Percentiles rank a stretch among this genome's conserved stretches.
Evolutionary conservation across 2,888 invertebrate genomes (phyloP).

Genomic region (Beris chalybata): DNA sequence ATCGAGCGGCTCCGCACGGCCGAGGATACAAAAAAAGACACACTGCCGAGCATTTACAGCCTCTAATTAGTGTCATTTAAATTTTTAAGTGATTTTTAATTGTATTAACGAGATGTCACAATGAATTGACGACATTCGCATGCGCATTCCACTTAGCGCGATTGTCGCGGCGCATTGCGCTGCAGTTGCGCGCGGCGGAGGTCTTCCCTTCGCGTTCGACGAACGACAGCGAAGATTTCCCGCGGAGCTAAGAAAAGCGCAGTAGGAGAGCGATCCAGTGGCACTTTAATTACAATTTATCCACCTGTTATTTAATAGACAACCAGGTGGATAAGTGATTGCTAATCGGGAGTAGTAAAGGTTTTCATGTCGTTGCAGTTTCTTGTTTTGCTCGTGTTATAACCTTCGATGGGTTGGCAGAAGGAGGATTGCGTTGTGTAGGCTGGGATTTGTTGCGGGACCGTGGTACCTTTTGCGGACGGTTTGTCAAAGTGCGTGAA

Average conservation of each 20-base stretch:
- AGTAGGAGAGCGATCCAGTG: conserved; percentile 32
- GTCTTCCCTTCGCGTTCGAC: conserved; percentile 4
- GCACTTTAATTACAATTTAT: conserved; percentile 36
- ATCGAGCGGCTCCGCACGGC: conserved; percentile 11
- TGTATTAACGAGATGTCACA: conserved; percentile 40
- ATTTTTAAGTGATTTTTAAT: conserved; percentile 46
- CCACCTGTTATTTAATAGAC: conserved; percentile 34
- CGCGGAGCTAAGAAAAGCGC: conserved; percentile 20
- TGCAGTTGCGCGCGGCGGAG: neutral
- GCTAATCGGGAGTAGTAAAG: conserved; percentile 28
- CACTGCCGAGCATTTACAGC: conserved; percentile 36
- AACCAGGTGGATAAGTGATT: conserved; percentile 38
- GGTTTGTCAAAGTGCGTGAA: conserved; percentile 37
- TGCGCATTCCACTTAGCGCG: conserved; percentile 32
- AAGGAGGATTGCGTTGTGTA: conserved; percentile 15
- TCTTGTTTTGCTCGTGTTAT: conserved; percentile 10
- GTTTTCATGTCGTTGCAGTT: conserved; percentile 16
- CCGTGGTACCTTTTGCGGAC: neutral
- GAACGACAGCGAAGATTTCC: neutral
- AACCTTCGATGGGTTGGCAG: conserved; percentile 19
- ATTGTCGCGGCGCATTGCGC: conserved; percentile 12
- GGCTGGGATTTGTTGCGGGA: neutral
- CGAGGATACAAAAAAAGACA: conserved; percentile 5
- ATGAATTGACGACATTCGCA: conserved; percentile 38
- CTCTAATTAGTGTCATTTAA: conserved; percentile 47